These are phyloP conservation scores for Melinopterus prodromus DNA, from an alignment of 2,888 invertebrate species.

Conservation along the genomic window DNA sequence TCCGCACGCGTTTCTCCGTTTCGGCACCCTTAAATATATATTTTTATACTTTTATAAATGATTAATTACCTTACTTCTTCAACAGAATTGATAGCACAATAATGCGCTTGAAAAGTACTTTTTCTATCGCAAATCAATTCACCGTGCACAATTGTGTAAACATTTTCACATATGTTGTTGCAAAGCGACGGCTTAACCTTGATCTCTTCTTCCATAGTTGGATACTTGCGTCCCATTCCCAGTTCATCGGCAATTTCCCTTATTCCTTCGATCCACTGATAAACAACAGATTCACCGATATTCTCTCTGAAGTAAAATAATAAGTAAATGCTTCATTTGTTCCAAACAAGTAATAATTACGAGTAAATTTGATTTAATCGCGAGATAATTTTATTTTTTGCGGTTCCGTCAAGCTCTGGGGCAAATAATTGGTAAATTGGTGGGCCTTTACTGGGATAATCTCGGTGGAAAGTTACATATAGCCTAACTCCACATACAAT, in stretches of 20 bases:
- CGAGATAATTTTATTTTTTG: not conserved
- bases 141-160: not conserved
- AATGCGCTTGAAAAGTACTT: slow-evolving; percentile 4
- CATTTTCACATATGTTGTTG: not conserved
- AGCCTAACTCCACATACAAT: not conserved
- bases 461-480: not conserved
- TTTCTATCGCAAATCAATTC: not conserved
- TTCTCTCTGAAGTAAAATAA: not conserved
- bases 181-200: not conserved
- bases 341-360: not conserved
- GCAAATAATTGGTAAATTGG: not conserved
- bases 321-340: not conserved
- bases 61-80: not conserved
- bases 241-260: not conserved
- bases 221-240: not conserved
- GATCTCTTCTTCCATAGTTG: not conserved
- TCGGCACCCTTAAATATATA: no score
- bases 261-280: not conserved
- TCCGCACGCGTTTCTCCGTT: no score
- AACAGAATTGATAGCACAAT: not conserved
- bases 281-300: not conserved
- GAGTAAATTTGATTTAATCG: not conserved
- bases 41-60: not conserved
- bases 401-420: not conserved
- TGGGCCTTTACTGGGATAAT: not conserved